Conservation (phyloP, 2,113 vertebrate species). For the Setophaga kirtlandii region DNA sequence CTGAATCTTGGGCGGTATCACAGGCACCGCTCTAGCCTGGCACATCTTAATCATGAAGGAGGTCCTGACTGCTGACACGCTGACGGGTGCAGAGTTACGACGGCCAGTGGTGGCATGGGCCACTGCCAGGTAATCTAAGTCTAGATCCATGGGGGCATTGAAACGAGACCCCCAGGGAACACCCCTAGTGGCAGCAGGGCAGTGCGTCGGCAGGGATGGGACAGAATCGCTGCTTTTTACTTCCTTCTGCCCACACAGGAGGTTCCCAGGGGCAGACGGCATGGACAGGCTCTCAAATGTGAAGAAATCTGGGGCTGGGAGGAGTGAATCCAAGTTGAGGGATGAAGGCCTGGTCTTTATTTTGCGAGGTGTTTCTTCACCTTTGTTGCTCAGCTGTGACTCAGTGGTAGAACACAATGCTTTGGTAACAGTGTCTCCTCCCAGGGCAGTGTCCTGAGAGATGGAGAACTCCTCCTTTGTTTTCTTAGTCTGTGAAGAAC, state of each 20-base stretch:
- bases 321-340: conserved; percentile 75
- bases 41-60: conserved; percentile 97
- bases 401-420: neutral
- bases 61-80: conserved; percentile 90
- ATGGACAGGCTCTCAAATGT: conserved; percentile 68
- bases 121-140: conserved; percentile 69
- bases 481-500: conserved; percentile 23
- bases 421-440: neutral
- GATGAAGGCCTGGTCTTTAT: conserved; percentile 77
- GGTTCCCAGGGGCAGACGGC: conserved; percentile 44
- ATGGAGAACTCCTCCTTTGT: neutral
- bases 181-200: conserved; percentile 33
- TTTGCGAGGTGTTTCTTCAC: conserved; percentile 62
- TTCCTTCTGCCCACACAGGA: conserved; percentile 65
- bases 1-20: conserved; percentile 92
- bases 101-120: conserved; percentile 78
- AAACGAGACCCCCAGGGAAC: conserved; percentile 64
- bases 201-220: conserved; percentile 43
- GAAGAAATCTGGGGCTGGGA: conserved; percentile 68
- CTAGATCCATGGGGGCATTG: conserved; percentile 39
- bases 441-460: neutral
- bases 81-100: conserved; percentile 92
- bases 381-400: conserved; percentile 10
- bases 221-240: conserved; percentile 65
- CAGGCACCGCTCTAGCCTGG: conserved; percentile 92